Conservation (phyloP, 2,113 vertebrate species). For the Menidia beryllina region DNA sequence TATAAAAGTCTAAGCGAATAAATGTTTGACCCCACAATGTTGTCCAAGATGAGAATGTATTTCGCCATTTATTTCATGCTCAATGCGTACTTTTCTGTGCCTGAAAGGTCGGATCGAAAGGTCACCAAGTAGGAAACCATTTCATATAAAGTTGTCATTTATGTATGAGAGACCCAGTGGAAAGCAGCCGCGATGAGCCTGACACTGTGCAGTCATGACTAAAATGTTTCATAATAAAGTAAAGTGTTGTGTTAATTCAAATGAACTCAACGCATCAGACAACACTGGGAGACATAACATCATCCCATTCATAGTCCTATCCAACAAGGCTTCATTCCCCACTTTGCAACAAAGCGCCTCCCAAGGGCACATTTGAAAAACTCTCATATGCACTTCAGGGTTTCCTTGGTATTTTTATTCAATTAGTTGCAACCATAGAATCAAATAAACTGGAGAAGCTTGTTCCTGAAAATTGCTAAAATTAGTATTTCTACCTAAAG, state of each 20-base stretch:
- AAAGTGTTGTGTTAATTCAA: too few relatives aligned
- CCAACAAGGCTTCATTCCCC: not conserved
- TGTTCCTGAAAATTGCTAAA: not conserved
- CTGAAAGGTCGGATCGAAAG: not conserved
- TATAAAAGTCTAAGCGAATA: not conserved
- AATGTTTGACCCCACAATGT: not conserved
- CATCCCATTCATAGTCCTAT: not conserved
- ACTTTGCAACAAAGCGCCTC: not conserved
- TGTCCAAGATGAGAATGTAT: not conserved
- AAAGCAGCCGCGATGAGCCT: too few relatives aligned
- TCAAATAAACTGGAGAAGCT: not conserved
- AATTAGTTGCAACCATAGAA: not conserved
- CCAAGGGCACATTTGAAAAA: not conserved
- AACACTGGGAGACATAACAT: not conserved
- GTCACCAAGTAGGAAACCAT: constrained; percentile 4
- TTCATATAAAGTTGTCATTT: too few relatives aligned
- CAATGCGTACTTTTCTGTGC: not conserved
- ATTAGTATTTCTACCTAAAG: not conserved
- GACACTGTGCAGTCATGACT: too few relatives aligned
- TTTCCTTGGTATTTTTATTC: too few relatives aligned
- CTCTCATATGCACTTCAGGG: not conserved
- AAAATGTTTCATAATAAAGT: too few relatives aligned
- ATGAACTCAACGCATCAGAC: not conserved
- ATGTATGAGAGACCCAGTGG: too few relatives aligned
- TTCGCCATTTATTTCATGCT: not conserved